These are phyloP conservation scores for Parotocinclus haroldoi DNA, from an alignment of 2,797 vertebrate genomes.

Conservation along the genomic window DNA sequence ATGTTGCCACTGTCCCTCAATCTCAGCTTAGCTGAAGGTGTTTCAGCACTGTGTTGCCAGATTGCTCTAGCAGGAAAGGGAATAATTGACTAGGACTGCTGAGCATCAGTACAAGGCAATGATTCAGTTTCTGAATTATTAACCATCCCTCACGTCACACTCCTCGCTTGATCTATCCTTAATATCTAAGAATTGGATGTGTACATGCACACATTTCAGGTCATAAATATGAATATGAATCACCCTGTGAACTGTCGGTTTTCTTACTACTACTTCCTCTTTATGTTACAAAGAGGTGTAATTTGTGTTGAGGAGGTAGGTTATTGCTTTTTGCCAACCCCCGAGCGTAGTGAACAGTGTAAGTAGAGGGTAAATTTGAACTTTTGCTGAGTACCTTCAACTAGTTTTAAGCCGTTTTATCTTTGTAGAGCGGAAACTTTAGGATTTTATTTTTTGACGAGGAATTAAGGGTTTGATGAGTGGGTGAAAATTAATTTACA, in stretches of 20 bases:
- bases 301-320: no score
- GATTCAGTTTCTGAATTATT: constrained; percentile 36
- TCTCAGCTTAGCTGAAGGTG: constrained; percentile 14
- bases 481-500: no score
- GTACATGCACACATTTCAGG: neutral
- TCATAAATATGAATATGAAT: constrained; percentile 12
- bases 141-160: constrained; percentile 2
- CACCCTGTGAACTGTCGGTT: constrained; percentile 12
- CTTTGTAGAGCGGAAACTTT: no score
- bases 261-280: constrained; percentile 6
- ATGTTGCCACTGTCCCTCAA: constrained; percentile 4
- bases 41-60: neutral
- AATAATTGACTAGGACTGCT: constrained; percentile 25
- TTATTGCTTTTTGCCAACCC: no score
- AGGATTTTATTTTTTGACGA: no score
- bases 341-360: no score
- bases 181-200: constrained; percentile 19
- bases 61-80: constrained; percentile 1
- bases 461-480: no score
- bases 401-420: no score
- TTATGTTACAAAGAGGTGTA: neutral
- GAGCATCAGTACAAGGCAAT: constrained; percentile 34
- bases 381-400: no score
- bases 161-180: constrained; percentile 22
- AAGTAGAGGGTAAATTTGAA: no score